Conservation (phyloP, 35 echinoderm and acorn worm genomes). For the Ophiothrix spiculata region DNA sequence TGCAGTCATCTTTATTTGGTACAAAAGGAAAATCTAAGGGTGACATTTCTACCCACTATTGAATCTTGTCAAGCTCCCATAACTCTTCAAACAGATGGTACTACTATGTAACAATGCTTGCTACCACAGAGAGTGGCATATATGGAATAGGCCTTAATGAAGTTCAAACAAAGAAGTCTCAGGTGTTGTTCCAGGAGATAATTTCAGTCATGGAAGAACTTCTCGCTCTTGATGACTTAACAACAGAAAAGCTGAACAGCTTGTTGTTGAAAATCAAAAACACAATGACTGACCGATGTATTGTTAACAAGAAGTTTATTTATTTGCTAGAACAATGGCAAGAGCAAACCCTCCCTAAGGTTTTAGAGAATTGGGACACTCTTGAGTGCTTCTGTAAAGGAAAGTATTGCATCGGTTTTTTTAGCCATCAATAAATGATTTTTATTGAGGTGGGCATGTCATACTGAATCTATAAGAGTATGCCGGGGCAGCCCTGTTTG, state of each 20-base stretch:
- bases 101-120: too few relatives aligned
- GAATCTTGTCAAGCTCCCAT: too few relatives aligned
- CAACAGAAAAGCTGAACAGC: neutral
- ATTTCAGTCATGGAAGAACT: neutral
- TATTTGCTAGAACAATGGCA: constrained; percentile 29
- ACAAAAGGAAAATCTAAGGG: too few relatives aligned
- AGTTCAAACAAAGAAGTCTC: neutral
- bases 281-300: constrained; percentile 54
- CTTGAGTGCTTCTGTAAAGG: too few relatives aligned
- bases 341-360: constrained; percentile 13
- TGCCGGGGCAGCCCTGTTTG: constrained; percentile 57
- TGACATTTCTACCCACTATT: too few relatives aligned
- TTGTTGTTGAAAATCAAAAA: neutral
- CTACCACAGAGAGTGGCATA: too few relatives aligned
- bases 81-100: too few relatives aligned
- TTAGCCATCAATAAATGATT: constrained; percentile 55
- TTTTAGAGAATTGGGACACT: constrained; percentile 37
- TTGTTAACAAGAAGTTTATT: constrained; percentile 51
- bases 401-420: too few relatives aligned
- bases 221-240: neutral
- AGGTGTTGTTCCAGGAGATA: neutral
- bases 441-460: constrained; percentile 39
- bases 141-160: neutral
- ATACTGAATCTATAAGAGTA: constrained; percentile 70
- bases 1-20: too few relatives aligned